Evolutionary conservation across 1,140 invertebrate species (phyloP).

Genomic region (Drosophila orosa): DNA sequence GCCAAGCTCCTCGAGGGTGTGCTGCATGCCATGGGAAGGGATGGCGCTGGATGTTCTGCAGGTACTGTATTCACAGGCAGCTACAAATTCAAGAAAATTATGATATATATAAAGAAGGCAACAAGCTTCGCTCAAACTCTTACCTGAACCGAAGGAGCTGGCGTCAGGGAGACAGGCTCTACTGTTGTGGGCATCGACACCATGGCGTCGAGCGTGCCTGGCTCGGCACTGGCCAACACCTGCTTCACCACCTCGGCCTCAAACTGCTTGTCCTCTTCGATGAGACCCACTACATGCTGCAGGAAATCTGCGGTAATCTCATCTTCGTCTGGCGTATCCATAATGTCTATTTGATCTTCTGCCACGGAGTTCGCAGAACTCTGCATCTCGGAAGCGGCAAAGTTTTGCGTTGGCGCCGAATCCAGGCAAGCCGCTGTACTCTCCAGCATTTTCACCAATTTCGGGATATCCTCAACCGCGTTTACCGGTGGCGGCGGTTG

Average conservation of each 20-base stretch:
- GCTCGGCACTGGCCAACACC: constrained; percentile 75
- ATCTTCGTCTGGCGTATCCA: constrained; percentile 85
- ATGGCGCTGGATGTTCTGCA: constrained; percentile 3
- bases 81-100: constrained; percentile 7
- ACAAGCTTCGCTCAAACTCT: background rate
- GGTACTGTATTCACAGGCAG: background rate
- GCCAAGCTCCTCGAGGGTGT: constrained; percentile 48
- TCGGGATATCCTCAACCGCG: constrained; percentile 77
- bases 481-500: constrained; percentile 42
- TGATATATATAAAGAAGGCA: background rate
- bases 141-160: constrained; percentile 23
- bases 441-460: constrained; percentile 83
- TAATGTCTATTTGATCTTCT: constrained; percentile 61
- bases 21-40: constrained; percentile 60
- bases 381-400: constrained; percentile 4
- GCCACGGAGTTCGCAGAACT: background rate
- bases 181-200: constrained; percentile 39
- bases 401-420: constrained; percentile 14
- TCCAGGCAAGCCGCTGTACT: constrained; percentile 66
- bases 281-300: constrained; percentile 88
- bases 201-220: constrained; percentile 56
- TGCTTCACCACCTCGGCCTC: constrained; percentile 89
- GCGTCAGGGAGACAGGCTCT: constrained; percentile 8
- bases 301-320: constrained; percentile 88
- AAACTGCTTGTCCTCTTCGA: constrained; percentile 88